Percentiles rank a stretch among this genome's conserved stretches.
Evolutionary conservation across 2,113 vertebrate species (phyloP).

Genomic region (Aepyceros melampus): DNA sequence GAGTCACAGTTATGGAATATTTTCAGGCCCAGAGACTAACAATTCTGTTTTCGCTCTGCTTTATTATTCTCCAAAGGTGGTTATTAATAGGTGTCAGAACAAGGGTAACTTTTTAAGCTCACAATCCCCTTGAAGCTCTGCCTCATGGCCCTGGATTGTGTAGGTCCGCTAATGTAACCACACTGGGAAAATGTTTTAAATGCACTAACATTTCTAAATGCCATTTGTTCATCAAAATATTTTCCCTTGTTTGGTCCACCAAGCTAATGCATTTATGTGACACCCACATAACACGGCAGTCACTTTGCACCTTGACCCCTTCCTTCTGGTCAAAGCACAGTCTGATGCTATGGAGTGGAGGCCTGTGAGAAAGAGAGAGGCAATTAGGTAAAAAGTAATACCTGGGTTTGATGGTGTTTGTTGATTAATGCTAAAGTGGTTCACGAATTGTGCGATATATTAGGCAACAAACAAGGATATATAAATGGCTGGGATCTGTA

Average conservation of each 20-base stretch:
- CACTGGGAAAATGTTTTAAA: conserved; percentile 54
- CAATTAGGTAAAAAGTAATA: conserved; percentile 47
- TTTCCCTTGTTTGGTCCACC: conserved; percentile 48
- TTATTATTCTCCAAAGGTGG: conserved; percentile 67
- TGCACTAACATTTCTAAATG: conserved; percentile 39
- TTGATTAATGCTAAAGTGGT: conserved; percentile 7
- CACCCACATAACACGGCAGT: conserved; percentile 45
- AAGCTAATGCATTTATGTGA: conserved; percentile 68
- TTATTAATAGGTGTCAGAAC: conserved; percentile 66
- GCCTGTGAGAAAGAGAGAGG: background rate
- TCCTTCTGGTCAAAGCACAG: background rate
- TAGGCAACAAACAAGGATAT: background rate
- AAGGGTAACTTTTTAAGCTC: conserved; percentile 61
- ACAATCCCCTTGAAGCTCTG: background rate
- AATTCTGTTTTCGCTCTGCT: conserved; percentile 39
- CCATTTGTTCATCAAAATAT: conserved; percentile 71
- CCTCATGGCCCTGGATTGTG: conserved; percentile 67
- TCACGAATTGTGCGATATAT: background rate
- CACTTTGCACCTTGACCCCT: conserved; percentile 31
- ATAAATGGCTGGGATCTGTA: background rate
- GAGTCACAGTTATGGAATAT: conserved; percentile 65
- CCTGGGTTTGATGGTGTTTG: conserved; percentile 4
- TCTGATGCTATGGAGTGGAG: background rate
- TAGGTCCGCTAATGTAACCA: conserved; percentile 62
- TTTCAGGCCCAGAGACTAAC: conserved; percentile 21